Base-by-base conservation (phyloP, 2,113 vertebrate genomes). In the Alethe diademata region DNA sequence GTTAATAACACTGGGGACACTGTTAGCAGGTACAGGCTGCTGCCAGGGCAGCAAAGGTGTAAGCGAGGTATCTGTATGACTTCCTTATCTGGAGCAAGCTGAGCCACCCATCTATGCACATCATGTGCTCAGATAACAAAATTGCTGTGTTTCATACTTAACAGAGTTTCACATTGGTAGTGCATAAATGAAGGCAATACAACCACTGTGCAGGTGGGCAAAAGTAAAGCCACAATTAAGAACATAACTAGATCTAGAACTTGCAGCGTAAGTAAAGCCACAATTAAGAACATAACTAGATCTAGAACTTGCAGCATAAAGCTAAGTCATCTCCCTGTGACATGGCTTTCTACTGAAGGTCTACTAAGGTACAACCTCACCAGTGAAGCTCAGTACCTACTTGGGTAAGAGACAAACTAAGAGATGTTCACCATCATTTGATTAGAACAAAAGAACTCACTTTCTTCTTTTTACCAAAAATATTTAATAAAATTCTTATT, bases 21-120 rank as follows among this genome's bases (percentile, higher is more conserved):
- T 61, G 71, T 78, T 38, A 94, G 20, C 42, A 57, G n/a, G 61
- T 22, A 57, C 29, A 48, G 20, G 16, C 48, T 54, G 40, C 12
- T 42, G 22, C 23, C 62, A 61, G 8, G 35, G 28, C n/a, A 72
- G 40, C 8, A 75, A 57, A 67, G 0, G 0, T 24, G 3, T 4
- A 58, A 78, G 50, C 0, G 0, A 76, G 26, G 6, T 28, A 64
- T 11, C 50, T 36, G 19, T 11, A 16, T 4, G 10, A 47, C 19
- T 40, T 24, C 1, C 3, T n/a, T 33, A 83, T 1, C 24, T 28
- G 28, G 47, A 72, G 50, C 38, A 57, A 83, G 23, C n/a, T 42
- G 19, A 73, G 47, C 9, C 36, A 61, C 25, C 6, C 31, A 38
- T 11, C 19, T 36, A 29, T 2, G 31, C 14, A 47, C 1, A 8